These are phyloP conservation scores for Drosophila histrio DNA, from an alignment of 2,888 invertebrate genomes.

Conservation along the genomic window DNA sequence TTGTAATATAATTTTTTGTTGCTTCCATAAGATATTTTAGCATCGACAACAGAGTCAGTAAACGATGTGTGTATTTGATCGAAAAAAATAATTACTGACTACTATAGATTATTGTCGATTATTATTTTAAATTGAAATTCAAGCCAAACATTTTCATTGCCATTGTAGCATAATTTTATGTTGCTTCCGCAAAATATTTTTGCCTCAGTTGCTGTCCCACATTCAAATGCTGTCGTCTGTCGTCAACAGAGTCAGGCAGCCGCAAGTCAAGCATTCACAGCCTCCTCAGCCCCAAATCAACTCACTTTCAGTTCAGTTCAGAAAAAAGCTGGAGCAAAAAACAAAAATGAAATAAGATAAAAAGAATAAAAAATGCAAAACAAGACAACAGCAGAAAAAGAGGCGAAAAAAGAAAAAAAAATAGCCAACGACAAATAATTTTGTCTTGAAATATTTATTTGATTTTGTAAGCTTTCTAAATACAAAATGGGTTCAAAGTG, in stretches of 20 bases:
- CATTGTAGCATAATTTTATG: slow-evolving; percentile 11
- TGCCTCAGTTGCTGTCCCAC: slow-evolving; percentile 34
- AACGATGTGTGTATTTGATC: too few species aligned
- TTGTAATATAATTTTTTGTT: too few species aligned
- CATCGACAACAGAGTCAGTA: too few species aligned
- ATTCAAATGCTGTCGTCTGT: slow-evolving; percentile 63
- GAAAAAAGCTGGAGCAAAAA: slow-evolving; percentile 31
- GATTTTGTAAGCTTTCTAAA: slow-evolving; percentile 34
- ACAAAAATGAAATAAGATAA: slow-evolving; percentile 25
- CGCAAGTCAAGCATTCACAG: slow-evolving; percentile 26
- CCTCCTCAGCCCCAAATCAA: slow-evolving; percentile 32
- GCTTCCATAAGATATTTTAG: too few species aligned
- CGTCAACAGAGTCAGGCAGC: slow-evolving; percentile 37
- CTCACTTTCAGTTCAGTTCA: slow-evolving; percentile 57
- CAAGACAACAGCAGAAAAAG: slow-evolving; percentile 6
- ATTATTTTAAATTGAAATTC: too few species aligned
- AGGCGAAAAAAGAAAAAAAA: slow-evolving; percentile 10
- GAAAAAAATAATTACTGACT: too few species aligned
- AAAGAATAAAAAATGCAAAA: slow-evolving; percentile 15
- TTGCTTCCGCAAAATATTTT: not conserved
- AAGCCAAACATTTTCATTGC: not conserved
- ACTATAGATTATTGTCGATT: too few species aligned
- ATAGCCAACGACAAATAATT: slow-evolving; percentile 37
- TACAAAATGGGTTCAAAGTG: not conserved
- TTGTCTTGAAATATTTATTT: slow-evolving; percentile 65